Evolutionary conservation across 2,113 vertebrate genomes (phyloP).

Genomic region (Polypterus senegalus): DNA sequence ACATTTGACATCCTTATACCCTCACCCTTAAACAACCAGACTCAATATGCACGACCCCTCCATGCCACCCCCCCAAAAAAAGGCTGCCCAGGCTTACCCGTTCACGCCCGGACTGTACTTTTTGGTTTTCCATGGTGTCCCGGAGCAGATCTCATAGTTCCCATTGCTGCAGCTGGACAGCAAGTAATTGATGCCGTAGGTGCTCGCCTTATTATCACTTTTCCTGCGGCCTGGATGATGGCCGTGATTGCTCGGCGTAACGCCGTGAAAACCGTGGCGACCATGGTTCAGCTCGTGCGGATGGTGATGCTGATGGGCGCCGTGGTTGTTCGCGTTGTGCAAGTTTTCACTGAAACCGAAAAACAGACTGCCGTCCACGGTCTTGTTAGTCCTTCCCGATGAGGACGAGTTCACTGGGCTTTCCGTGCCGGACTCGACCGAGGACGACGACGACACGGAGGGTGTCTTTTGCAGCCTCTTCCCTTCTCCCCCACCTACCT

Average conservation of each 20-base stretch:
- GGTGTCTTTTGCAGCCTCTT: conserved; percentile 59
- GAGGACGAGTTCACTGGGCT: conserved; percentile 56
- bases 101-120: conserved; percentile 77
- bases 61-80: no score
- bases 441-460: conserved; percentile 58
- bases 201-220: conserved; percentile 95
- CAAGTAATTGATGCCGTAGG: conserved; percentile 87
- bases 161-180: conserved; percentile 64
- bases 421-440: conserved; percentile 61
- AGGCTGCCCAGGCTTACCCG: conserved; percentile 57
- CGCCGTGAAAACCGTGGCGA: conserved; percentile 34
- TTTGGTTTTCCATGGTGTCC: conserved; percentile 85
- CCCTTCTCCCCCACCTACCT: conserved; percentile 28
- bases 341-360: conserved; percentile 44
- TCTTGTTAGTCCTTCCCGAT: conserved; percentile 49
- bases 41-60: no score
- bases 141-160: conserved; percentile 46
- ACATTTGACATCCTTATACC: no score
- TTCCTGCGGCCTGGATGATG: conserved; percentile 85
- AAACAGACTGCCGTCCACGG: conserved; percentile 29
- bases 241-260: conserved; percentile 42
- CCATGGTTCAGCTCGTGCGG: conserved; percentile 31
- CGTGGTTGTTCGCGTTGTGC: conserved; percentile 46
- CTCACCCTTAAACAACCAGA: no score
- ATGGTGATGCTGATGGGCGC: conserved; percentile 29